Base-by-base conservation (phyloP, 2,113 vertebrate species). In the Dasyprocta punctata region DNA sequence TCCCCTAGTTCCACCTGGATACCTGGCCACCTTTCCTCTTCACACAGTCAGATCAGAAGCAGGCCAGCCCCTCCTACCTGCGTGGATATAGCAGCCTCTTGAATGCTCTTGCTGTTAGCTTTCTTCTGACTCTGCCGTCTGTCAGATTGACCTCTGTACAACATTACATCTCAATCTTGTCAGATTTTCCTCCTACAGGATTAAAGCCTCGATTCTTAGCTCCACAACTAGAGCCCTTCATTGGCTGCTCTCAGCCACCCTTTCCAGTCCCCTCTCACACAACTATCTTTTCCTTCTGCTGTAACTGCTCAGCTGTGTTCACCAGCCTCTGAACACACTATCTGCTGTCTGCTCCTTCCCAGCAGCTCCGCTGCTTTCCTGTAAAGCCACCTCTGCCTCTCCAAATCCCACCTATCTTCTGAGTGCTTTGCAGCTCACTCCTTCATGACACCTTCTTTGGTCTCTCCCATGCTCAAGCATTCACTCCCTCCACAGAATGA, bases 131-230 rank as follows among this genome's bases (percentile, higher is more conserved):
- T 93, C 77, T 92, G 81, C 9, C 14, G n/a, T 81, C 33, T 73
- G 82, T 90, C 88, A 78, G 30, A 93, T 52, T 89, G 90, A 95
- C 77, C 71, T 95, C 85, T 82, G 61, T 75, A 84, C 84, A 92
- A 85, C 56, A 73, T 56, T 65, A 20, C 60, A 58, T 86, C 80
- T 85, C 71, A 93, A 94, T 84, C 95, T 90, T 89, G 90, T 95
- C 86, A 85, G 87, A 61, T 92, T 95, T 96, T 61, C 89, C 90
- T 97, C 54, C 87, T 85, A n/a, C 38, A 77, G 87, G 92, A 95
- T 85, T 73, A 90, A 94, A 97, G 84, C 67, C 89, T 67, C 47
- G 14, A 61, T 71, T 83, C 86, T 87, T 38, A 78, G 82, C 67
- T 82, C 65, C 44, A 44, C 61, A 10, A 73, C n/a, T 41, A 91